Evolutionary conservation across 2,888 invertebrate species (phyloP), one percentile per base, ranked within the genome.

Genomic region (Therioaphis trifolii): DNA sequence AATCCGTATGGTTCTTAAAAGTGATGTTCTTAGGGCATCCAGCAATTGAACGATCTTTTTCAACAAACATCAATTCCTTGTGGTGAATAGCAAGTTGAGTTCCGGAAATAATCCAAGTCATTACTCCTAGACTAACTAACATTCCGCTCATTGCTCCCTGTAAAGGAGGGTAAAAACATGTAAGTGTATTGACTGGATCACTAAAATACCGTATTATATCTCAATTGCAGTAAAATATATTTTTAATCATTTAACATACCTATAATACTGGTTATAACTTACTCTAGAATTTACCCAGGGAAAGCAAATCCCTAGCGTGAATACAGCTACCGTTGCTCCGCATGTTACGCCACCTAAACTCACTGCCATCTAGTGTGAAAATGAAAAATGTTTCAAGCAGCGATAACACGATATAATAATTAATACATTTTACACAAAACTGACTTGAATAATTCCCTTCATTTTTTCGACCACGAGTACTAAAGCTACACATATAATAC

Each of bases 391-490:
- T n/a, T n/a, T n/a, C n/a, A n/a, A n/a, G n/a, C n/a, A n/a, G n/a
- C n/a, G n/a, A n/a, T n/a, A n/a, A n/a, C n/a, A n/a, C n/a, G n/a
- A n/a, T n/a, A n/a, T n/a, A n/a, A n/a, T n/a, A n/a, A n/a, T n/a
- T n/a, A n/a, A n/a, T n/a, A n/a, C n/a, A n/a, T n/a, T n/a, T n/a
- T n/a, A n/a, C n/a, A 35, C 14, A n/a, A 29, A 9, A 49, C 55
- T 40, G 27, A 87, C 87, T 86, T 87, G 87, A 14, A 93, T 92
- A 29, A 94, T 88, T 15, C 93, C 92, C 12, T 92, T 93, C 89
- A 94, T 91, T 87, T 93, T 92, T 87, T 94, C 93, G 0, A 94
- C 93, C 29, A 93, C 88, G 88, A 93, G 93, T 0, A 94, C 94
- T 55, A 93, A 87, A 0, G 90, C 92, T 1, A 94, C 93, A 87